phyloP scores from a whole-genome alignment of 2,113 vertebrate species.

The Cryptomyrus ogoouensis region DNA sequence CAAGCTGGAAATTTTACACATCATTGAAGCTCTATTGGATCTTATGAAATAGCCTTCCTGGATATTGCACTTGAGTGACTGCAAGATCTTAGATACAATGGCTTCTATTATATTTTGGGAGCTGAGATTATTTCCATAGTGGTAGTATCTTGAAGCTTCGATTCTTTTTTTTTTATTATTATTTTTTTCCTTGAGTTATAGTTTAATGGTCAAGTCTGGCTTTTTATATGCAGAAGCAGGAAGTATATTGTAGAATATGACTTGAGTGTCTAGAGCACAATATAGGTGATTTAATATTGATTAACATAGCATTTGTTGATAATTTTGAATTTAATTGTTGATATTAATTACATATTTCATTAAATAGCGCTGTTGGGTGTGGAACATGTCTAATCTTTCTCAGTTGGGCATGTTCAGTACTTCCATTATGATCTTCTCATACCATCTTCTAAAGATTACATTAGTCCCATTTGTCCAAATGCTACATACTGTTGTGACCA shows the following conservation, averaged over 20 bases:
- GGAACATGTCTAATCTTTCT: not conserved
- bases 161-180: too few relatives aligned
- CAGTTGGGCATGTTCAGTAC: not conserved
- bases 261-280: not conserved
- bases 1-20: constrained; percentile 77
- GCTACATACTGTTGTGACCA: not conserved
- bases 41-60: constrained; percentile 82
- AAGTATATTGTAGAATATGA: not conserved
- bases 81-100: constrained; percentile 66
- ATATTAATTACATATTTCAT: not conserved
- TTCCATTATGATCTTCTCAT: not conserved
- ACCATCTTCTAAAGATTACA: not conserved
- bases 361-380: not conserved
- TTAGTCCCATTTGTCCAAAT: not conserved
- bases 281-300: not conserved
- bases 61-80: constrained; percentile 66
- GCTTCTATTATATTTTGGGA: constrained; percentile 71
- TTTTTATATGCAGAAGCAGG: not conserved
- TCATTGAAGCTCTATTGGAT: constrained; percentile 80
- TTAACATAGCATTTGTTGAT: not conserved
- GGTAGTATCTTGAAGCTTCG: constrained; percentile 55
- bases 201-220: not conserved
- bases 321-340: not conserved
- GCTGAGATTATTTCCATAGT: constrained; percentile 70
- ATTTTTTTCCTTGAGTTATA: not conserved